Evolutionary conservation across 92 coral and sea anemone species (phyloP), one percentile per base, ranked within the genome.

Genomic region (Palythoa caribaeorum): DNA sequence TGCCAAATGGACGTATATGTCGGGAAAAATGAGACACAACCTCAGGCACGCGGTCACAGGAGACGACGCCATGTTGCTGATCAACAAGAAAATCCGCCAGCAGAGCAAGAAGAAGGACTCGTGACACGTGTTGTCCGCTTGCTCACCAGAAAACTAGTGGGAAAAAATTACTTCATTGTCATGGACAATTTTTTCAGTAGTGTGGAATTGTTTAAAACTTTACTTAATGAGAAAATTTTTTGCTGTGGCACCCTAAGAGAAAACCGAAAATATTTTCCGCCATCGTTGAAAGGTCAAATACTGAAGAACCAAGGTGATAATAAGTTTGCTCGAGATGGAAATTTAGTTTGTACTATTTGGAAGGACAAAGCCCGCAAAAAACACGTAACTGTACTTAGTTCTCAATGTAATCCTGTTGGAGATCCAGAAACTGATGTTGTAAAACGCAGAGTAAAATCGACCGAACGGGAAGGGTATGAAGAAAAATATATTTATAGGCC

Each of bases 271-370:
- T 54, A 60, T 71, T 85, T 85, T 47, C 89, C 83, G 16, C 80
- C 47, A 36, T 14, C 71, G 50, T 51, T 85, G 71, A 85, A 85
- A 85, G 83, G 83, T 69, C 79, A 36, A 78, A 54, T 28, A 21
- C 59, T 85, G n/a, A 85, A 73, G 65, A 78, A 85, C 70, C 81
- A 85, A 76, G 89, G 89, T 62, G 83, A 85, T 21, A 47, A 69
- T 51, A 73, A 85, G 73, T 85, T 85, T 59, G 83, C 83, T 28
- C 71, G 73, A 85, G 69, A 40, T 59, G 89, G 71, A 70, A 84
- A 69, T 50, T 21, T 84, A 59, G 88, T 84, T 12, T 68, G 73
- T 17, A 68, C 73, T 16, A 73, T 73, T 38, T 73, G 77, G 77
- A 73, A 78, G 13, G 83, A 74, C 38, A 85, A 85, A 55, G 83